Conservation (phyloP, 2,797 vertebrate species). For the Iguana delicatissima region DNA sequence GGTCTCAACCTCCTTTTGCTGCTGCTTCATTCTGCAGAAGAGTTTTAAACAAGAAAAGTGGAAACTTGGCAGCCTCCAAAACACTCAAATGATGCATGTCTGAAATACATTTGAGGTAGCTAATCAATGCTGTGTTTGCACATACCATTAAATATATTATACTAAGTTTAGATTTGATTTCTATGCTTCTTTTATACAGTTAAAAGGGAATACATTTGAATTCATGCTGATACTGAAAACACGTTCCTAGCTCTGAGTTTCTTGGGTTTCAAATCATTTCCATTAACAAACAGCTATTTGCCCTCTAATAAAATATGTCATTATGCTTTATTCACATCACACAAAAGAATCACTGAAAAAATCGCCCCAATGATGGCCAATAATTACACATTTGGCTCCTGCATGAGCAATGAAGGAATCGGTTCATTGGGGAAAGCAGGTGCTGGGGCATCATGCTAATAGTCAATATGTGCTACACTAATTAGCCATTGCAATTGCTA, state of each 20-base stretch:
- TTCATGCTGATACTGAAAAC: slow-evolving; percentile 89
- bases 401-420: slow-evolving; percentile 89
- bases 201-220: slow-evolving; percentile 88
- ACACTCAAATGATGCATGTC: slow-evolving; percentile 81
- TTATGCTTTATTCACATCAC: slow-evolving; percentile 99
- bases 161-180: slow-evolving; percentile 89
- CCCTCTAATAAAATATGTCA: slow-evolving; percentile 99
- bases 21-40: slow-evolving; percentile 78
- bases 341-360: slow-evolving; percentile 99
- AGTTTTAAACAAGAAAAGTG: slow-evolving; percentile 84
- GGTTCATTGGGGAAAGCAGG: slow-evolving; percentile 95
- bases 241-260: slow-evolving; percentile 91
- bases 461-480: slow-evolving; percentile 96
- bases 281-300: slow-evolving; percentile 96
- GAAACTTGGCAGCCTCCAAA: slow-evolving; percentile 82
- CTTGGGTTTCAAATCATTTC: slow-evolving; percentile 90
- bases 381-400: slow-evolving; percentile 99
- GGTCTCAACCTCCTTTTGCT: slow-evolving; percentile 72
- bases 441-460: slow-evolving; percentile 99
- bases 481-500: slow-evolving; percentile 97
- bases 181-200: slow-evolving; percentile 86
- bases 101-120: slow-evolving; percentile 85
- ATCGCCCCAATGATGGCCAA: slow-evolving; percentile 99
- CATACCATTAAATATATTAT: slow-evolving; percentile 90
- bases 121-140: slow-evolving; percentile 88